Conservation (phyloP, 2,797 vertebrate genomes). For the Masticophis lateralis region DNA sequence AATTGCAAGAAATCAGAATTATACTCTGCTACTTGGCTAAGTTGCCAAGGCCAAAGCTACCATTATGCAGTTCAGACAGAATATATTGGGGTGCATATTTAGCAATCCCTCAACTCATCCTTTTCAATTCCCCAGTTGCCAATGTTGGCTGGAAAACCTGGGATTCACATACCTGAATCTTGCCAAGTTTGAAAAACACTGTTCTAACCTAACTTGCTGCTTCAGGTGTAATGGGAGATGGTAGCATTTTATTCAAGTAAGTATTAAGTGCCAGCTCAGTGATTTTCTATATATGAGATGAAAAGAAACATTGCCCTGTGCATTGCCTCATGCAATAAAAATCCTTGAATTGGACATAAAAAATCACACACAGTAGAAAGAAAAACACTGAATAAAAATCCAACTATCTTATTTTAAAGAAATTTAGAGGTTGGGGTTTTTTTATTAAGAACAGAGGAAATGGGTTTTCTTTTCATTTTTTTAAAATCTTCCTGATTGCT, state of each 20-base stretch:
- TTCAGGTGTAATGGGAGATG: accelerated
- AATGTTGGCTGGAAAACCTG: not conserved
- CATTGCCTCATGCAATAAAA: not conserved
- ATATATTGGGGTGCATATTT: not conserved
- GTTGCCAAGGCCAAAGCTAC: not conserved
- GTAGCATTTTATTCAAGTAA: not conserved
- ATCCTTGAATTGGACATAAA: not conserved
- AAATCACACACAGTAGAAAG: not conserved
- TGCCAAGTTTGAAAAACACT: not conserved
- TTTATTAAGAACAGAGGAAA: not conserved
- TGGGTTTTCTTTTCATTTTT: not conserved
- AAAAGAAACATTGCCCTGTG: not conserved
- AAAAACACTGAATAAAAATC: not conserved
- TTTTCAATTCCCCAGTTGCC: not conserved
- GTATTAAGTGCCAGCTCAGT: not conserved
- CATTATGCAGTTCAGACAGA: not conserved
- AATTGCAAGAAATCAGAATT: slow-evolving; percentile 20
- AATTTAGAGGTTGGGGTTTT: not conserved
- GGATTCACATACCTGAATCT: not conserved
- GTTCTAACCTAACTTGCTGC: not conserved
- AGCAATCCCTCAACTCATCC: not conserved
- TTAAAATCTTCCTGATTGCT: not conserved
- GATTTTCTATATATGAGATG: not conserved
- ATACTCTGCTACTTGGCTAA: slow-evolving; percentile 6
- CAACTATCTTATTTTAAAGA: not conserved